phyloP scores from a whole-genome alignment of 2,888 invertebrate species.

The Adelphocoris suturalis region DNA sequence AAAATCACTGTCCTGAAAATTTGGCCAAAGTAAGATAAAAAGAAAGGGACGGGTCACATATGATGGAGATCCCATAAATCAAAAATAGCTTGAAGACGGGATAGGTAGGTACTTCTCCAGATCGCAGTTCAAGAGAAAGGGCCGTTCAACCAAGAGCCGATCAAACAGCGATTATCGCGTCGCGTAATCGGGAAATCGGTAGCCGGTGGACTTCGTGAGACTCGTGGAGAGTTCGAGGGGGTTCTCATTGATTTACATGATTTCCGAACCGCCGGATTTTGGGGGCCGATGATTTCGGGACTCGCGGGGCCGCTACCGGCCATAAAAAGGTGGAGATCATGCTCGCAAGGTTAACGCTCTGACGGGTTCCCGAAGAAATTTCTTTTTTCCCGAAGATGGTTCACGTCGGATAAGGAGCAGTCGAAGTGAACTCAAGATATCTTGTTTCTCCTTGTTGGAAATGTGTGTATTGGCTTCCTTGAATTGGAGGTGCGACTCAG shows the following conservation, averaged over 20 bases:
- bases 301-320: not conserved
- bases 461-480: not conserved
- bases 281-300: slow-evolving; percentile 9
- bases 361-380: not conserved
- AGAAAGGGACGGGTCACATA: no score
- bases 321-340: not conserved
- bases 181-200: slow-evolving; percentile 17
- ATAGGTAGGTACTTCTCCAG: not conserved
- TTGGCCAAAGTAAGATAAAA: no score
- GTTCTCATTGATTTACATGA: slow-evolving; percentile 25
- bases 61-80: no score
- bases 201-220: slow-evolving; percentile 21
- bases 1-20: no score
- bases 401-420: not conserved
- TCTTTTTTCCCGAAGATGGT: not conserved
- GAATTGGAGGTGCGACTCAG: not conserved
- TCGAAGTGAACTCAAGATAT: not conserved
- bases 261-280: slow-evolving; percentile 26
- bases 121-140: not conserved
- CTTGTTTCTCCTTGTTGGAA: slow-evolving; percentile 15
- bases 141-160: not conserved
- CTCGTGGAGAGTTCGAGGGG: not conserved
- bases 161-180: slow-evolving; percentile 7
- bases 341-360: not conserved
- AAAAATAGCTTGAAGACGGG: no score